Evolutionary conservation across 2,797 vertebrate species (phyloP).

Genomic region (Notolabrus celidotus): DNA sequence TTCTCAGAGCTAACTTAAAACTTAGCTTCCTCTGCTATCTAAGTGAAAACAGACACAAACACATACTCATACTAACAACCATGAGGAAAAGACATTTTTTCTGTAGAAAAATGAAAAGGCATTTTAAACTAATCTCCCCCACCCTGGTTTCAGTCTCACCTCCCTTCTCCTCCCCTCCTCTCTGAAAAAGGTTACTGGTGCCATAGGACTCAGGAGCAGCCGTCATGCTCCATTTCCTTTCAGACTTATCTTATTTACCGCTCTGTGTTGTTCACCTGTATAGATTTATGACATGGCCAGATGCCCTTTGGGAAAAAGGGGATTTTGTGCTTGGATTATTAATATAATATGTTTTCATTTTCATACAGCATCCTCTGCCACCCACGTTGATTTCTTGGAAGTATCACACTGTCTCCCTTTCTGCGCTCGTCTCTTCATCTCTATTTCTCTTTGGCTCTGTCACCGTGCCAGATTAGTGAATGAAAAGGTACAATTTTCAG

Average conservation of each 20-base stretch:
- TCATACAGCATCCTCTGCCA: background rate
- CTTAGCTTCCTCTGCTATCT: slow-evolving; percentile 76
- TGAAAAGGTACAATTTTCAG: slow-evolving; percentile 57
- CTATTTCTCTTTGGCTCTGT: slow-evolving; percentile 12
- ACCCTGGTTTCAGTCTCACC: slow-evolving; percentile 40
- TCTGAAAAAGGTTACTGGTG: slow-evolving; percentile 41
- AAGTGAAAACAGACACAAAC: slow-evolving; percentile 66
- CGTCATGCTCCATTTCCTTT: slow-evolving; percentile 34
- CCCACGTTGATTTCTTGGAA: slow-evolving; percentile 6
- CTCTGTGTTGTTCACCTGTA: slow-evolving; percentile 18
- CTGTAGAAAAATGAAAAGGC: slow-evolving; percentile 49
- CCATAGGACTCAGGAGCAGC: slow-evolving; percentile 4
- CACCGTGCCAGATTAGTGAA: slow-evolving; percentile 47
- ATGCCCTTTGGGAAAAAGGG: slow-evolving; percentile 17
- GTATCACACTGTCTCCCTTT: background rate
- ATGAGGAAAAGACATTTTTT: slow-evolving; percentile 36
- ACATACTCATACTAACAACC: background rate
- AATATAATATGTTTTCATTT: slow-evolving; percentile 30
- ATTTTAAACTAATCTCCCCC: too few relatives aligned
- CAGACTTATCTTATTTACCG: slow-evolving; percentile 34
- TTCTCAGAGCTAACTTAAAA: slow-evolving; percentile 63
- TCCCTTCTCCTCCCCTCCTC: background rate
- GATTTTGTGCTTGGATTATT: slow-evolving; percentile 17
- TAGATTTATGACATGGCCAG: slow-evolving; percentile 25
- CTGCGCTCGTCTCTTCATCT: slow-evolving; percentile 14